Evolutionary conservation across 2,113 vertebrate genomes (phyloP).

Genomic region (Perccottus glenii): DNA sequence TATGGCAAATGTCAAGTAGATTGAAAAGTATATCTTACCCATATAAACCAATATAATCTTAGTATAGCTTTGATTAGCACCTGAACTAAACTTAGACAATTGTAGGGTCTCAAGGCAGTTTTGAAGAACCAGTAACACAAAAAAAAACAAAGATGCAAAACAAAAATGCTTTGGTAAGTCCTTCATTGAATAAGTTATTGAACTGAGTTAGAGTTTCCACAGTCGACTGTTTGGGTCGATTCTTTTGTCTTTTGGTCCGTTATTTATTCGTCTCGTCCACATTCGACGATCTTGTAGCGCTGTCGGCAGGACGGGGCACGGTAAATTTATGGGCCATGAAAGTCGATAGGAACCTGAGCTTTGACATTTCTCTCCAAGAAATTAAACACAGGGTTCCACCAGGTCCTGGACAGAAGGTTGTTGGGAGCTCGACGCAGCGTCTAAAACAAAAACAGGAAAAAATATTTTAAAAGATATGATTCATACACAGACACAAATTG

Average conservation of each 20-base stretch:
- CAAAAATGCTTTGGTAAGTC: not conserved
- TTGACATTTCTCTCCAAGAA: slow-evolving; percentile 94
- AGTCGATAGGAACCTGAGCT: slow-evolving; percentile 85
- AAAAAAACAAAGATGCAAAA: not conserved
- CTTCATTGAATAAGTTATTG: not conserved
- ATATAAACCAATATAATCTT: too few species aligned
- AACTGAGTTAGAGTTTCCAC: too few species aligned
- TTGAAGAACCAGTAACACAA: not conserved
- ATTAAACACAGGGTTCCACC: slow-evolving; percentile 93
- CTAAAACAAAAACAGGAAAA: slow-evolving; percentile 68
- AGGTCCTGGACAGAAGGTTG: slow-evolving; percentile 87
- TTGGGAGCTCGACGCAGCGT: slow-evolving; percentile 84
- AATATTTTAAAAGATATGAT: not conserved
- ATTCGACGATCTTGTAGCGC: slow-evolving; percentile 91
- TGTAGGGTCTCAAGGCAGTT: not conserved
- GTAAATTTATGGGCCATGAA: slow-evolving; percentile 88
- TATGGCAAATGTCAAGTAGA: too few species aligned
- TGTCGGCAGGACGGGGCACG: slow-evolving; percentile 86
- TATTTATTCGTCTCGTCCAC: slow-evolving; percentile 63
- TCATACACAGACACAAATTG: too few species aligned
- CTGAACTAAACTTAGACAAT: too few species aligned
- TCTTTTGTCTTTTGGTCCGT: too few species aligned
- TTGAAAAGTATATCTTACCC: too few species aligned
- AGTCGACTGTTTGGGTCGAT: too few species aligned
- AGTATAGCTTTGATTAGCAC: too few species aligned